These are phyloP conservation scores for Pimephales promelas DNA, from an alignment of 2,113 vertebrate species.

Conservation along the genomic window DNA sequence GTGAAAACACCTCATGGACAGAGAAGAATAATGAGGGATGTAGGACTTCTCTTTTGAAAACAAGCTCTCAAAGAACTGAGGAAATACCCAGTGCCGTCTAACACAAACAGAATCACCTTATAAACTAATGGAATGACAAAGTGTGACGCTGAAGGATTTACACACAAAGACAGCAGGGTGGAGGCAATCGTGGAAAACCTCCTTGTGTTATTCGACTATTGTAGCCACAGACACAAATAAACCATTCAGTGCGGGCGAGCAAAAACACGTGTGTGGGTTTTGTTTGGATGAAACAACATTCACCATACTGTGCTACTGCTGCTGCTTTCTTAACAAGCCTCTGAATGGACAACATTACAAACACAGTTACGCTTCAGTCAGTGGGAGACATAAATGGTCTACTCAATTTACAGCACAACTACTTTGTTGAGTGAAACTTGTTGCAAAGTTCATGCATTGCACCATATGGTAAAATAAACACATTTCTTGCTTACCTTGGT, in stretches of 20 bases:
- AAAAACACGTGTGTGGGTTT: constrained; percentile 57
- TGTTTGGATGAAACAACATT: constrained; percentile 49
- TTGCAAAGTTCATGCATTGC: neutral
- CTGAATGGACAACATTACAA: constrained; percentile 18
- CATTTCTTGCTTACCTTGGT: constrained; percentile 85
- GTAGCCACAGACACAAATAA: constrained; percentile 57
- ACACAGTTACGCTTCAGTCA: constrained; percentile 31
- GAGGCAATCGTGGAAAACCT: constrained; percentile 58
- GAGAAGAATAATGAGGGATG: neutral
- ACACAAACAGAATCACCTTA: constrained; percentile 33
- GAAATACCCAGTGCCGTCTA: neutral
- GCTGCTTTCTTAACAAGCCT: constrained; percentile 36
- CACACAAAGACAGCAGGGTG: constrained; percentile 37
- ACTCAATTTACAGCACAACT: constrained; percentile 32
- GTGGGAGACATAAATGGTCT: constrained; percentile 23
- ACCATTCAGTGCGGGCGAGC: constrained; percentile 39
- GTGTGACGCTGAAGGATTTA: neutral
- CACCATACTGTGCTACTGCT: neutral
- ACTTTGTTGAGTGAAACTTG: constrained; percentile 3
- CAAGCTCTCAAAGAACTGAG: constrained; percentile 3
- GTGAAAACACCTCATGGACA: neutral
- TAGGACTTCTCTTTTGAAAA: constrained; percentile 14
- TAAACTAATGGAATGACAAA: constrained; percentile 24
- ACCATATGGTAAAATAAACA: neutral
- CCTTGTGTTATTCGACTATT: constrained; percentile 53